Evolutionary conservation across 2,888 invertebrate genomes (phyloP).

Genomic region (Micoletzkya japonica): DNA sequence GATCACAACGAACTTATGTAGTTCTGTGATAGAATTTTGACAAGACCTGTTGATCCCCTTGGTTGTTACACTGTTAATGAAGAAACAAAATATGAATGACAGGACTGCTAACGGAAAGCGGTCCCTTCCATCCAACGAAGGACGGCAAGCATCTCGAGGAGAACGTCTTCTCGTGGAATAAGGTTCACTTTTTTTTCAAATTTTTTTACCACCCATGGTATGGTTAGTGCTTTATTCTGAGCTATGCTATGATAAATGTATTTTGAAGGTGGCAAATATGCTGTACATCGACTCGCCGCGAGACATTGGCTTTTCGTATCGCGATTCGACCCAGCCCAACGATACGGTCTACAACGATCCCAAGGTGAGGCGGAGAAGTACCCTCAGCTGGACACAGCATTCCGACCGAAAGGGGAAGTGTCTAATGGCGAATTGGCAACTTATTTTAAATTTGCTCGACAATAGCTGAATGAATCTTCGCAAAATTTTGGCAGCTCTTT

Average conservation of each 20-base stretch:
- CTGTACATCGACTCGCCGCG: conserved; percentile 68
- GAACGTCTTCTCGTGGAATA: conserved; percentile 61
- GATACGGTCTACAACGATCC: conserved; percentile 19
- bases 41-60: no score
- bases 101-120: conserved; percentile 66
- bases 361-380: not conserved
- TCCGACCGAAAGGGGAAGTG: no score
- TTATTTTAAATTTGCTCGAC: no score
- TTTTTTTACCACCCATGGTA: not conserved
- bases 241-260: no score
- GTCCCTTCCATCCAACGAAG: conserved; percentile 62
- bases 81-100: conserved; percentile 52
- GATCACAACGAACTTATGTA: no score
- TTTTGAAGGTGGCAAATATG: conserved; percentile 64
- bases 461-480: no score
- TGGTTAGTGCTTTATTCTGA: no score
- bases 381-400: not conserved
- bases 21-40: no score
- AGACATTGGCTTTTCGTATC: conserved; percentile 68
- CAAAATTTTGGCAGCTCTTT: no score
- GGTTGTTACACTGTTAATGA: no score
- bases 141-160: conserved; percentile 47
- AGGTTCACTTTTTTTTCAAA: conserved; percentile 43
- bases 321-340: conserved; percentile 42
- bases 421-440: no score